These are phyloP conservation scores for Mesoligia furuncula DNA, from an alignment of 2,888 invertebrate species.

Conservation along the genomic window DNA sequence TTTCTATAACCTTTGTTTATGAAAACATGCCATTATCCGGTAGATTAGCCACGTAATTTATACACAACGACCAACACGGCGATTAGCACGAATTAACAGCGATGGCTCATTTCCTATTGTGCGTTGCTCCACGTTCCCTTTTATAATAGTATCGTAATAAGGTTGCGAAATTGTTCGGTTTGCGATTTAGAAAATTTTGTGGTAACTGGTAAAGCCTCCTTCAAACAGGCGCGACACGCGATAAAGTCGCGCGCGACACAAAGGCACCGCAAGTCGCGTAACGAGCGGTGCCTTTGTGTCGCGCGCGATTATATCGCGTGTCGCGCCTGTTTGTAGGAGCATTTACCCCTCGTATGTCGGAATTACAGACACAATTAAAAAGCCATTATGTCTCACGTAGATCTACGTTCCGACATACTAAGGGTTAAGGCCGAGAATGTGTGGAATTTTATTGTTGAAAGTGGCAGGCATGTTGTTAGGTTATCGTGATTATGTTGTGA, in stretches of 20 bases:
- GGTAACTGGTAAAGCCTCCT: conserved; percentile 23
- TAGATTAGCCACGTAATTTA: conserved; percentile 39
- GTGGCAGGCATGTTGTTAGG: background rate
- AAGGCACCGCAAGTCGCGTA: no score
- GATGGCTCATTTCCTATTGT: conserved; percentile 28
- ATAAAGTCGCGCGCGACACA: no score
- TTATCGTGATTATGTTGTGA: background rate
- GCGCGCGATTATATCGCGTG: no score
- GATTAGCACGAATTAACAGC: conserved; percentile 21
- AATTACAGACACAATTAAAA: no score
- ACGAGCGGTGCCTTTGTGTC: no score
- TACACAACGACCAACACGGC: background rate
- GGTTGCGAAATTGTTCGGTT: conserved; percentile 20
- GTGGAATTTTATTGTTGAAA: background rate
- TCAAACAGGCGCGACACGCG: no score
- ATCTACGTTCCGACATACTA: no score
- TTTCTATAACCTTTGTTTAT: conserved; percentile 43
- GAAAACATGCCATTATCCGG: conserved; percentile 38
- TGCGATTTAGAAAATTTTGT: conserved; percentile 27
- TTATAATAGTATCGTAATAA: conserved; percentile 18
- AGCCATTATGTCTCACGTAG: no score
- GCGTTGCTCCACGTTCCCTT: conserved; percentile 29
- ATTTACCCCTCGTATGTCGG: no score
- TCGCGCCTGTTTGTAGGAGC: no score
- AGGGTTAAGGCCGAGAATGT: conserved; percentile 25